Base-by-base conservation (phyloP, 2,888 invertebrate species). In the Calliopum simillimum region DNA sequence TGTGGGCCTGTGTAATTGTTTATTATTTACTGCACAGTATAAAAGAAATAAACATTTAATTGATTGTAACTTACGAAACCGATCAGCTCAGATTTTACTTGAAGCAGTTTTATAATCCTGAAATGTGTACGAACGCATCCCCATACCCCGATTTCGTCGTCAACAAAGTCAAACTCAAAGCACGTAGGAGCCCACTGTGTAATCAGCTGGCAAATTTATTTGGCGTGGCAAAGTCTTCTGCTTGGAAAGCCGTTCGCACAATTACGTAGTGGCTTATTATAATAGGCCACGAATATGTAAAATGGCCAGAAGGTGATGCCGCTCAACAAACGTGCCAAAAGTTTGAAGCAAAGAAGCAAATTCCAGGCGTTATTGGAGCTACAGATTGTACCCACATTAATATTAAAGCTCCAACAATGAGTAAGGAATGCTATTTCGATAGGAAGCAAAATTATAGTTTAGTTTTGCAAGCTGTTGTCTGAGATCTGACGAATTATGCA, bases 401-500 rank as follows among this genome's bases (percentile, higher is more conserved):
- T 11, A 79, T 79, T 11, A 75, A 71, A 63, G 69, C 68, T n/a
- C 76, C 77, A 23, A 65, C 25, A 16, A 8, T 51, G 5, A 47
- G 76, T 25, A 76, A 75, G 61, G 56, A 75, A 58, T 51, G 53
- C 6, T 78, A 76, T 55, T 74, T 69, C 12, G 77, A 77, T 61
- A 41, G 74, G 46, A 74, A 78, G 47, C 56, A 73, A 12, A 64
- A 55, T 3, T 76, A 77, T 53, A 76, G 73, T 41, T 67, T 80
- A 8, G 53, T 75, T 14, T 51, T 81, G 13, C 79, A 79, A 71
- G 79, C 72, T 44, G 77, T 80, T 19, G 77, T 78, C 13, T 76
- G n/a, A 25, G 61, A 55, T 1, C 19, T 46, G 21, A 49, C 2
- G 2, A 49, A 71, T 2, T 41, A 63, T 14, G 21, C 49, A 6